phyloP scores from a whole-genome alignment of 2,113 vertebrate species.

The Elephantulus edwardii region DNA sequence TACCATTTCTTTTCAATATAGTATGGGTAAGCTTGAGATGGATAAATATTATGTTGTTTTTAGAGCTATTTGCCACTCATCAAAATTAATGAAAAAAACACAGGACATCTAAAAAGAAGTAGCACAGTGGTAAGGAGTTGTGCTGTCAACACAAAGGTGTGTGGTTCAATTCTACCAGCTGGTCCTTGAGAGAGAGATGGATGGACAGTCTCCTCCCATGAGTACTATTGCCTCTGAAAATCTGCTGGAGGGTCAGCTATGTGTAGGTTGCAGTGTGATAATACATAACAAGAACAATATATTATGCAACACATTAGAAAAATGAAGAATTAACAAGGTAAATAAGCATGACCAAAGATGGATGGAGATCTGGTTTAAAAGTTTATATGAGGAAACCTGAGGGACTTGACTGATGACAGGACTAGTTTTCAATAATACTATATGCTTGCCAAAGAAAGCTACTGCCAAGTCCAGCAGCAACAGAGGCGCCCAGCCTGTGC shows the following conservation, averaged over 20 bases:
- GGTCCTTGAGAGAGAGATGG: too few relatives aligned
- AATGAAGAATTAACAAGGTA: background rate
- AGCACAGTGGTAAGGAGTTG: too few relatives aligned
- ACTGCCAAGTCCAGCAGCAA: background rate
- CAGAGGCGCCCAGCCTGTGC: background rate
- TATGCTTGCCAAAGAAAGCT: background rate
- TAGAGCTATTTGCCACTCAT: background rate
- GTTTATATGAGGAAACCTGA: background rate
- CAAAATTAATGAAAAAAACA: background rate
- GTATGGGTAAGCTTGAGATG: background rate
- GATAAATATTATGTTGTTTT: background rate
- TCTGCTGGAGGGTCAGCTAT: too few relatives aligned
- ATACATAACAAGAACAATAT: too few relatives aligned
- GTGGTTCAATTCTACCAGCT: too few relatives aligned
- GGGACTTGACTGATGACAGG: background rate
- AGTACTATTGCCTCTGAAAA: too few relatives aligned
- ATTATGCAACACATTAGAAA: background rate
- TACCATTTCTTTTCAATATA: background rate
- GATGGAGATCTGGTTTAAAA: slow-evolving; percentile 14
- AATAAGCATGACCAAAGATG: slow-evolving; percentile 11
- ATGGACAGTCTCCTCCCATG: too few relatives aligned
- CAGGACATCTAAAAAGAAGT: background rate
- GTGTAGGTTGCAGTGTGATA: too few relatives aligned
- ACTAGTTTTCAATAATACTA: background rate
- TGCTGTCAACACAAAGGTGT: too few relatives aligned